phyloP scores from a whole-genome alignment of 2,888 invertebrate genomes.

The Hybos culiciformis region DNA sequence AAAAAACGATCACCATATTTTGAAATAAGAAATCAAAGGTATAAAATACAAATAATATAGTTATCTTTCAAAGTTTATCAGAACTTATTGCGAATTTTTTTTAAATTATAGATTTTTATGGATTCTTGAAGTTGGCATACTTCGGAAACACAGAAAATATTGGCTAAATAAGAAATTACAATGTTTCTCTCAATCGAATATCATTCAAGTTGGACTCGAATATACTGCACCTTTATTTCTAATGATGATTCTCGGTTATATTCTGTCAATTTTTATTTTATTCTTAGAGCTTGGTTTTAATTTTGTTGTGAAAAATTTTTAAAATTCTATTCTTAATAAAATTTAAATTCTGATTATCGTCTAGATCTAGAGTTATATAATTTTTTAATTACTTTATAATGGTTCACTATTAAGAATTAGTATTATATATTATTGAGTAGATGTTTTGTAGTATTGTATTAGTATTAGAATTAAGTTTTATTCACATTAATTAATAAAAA shows the following conservation, averaged over 20 bases:
- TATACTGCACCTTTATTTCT: conserved; percentile 30
- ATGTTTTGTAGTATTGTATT: no score
- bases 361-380: no score
- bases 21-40: conserved; percentile 24
- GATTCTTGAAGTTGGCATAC: conserved; percentile 26
- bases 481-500: no score
- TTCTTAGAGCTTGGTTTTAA: no score
- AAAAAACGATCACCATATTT: conserved; percentile 26
- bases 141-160: conserved; percentile 22
- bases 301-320: no score
- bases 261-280: background rate
- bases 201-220: conserved; percentile 29
- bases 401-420: no score
- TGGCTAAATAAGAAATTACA: conserved; percentile 25
- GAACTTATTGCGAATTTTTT: background rate
- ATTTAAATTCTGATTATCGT: no score
- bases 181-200: conserved; percentile 23
- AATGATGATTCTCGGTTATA: conserved; percentile 19
- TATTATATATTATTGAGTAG: no score
- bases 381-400: no score
- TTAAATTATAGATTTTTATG: conserved; percentile 20
- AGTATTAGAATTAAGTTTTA: no score
- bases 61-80: background rate
- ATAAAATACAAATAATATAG: background rate
- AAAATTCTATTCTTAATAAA: no score